Percentiles rank a stretch among this genome's conserved stretches.
phyloP scores from a whole-genome alignment of 1,140 invertebrate species.

The Drosophila varians region DNA sequence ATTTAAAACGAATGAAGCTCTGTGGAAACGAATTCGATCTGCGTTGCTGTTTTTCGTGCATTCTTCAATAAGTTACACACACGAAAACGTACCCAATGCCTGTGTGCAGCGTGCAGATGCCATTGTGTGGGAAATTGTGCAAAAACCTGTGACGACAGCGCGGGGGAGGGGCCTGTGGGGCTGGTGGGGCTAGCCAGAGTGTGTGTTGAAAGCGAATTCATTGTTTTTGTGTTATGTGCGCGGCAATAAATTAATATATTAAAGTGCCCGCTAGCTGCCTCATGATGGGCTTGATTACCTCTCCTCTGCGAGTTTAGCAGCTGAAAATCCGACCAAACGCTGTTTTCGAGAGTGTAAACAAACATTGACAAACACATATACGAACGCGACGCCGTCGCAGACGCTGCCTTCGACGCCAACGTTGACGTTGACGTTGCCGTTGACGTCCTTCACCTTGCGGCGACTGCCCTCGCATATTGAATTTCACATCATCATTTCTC shows the following conservation, averaged over 20 bases:
- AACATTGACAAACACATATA: slow-evolving; percentile 46
- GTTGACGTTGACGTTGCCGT: slow-evolving; percentile 24
- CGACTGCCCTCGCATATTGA: slow-evolving; percentile 53
- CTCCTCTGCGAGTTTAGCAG: slow-evolving; percentile 45
- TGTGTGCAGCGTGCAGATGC: slow-evolving; percentile 22
- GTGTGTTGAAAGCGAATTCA: slow-evolving; percentile 53
- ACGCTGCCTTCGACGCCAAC: slow-evolving; percentile 9
- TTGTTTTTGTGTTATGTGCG: slow-evolving; percentile 39
- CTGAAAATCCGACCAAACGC: slow-evolving; percentile 49
- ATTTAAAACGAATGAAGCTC: not conserved
- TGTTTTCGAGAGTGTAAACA: slow-evolving; percentile 72
- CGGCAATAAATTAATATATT: slow-evolving; percentile 69
- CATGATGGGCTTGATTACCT: slow-evolving; percentile 49
- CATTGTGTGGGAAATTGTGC: slow-evolving; percentile 63
- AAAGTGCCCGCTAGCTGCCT: slow-evolving; percentile 46
- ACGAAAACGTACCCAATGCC: slow-evolving; percentile 1
- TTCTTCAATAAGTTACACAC: slow-evolving; percentile 26
- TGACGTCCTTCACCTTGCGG: slow-evolving; percentile 65
- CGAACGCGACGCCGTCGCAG: slow-evolving; percentile 10
- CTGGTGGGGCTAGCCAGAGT: not conserved
- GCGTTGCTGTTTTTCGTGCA: slow-evolving; percentile 27
- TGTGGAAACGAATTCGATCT: slow-evolving; percentile 2
- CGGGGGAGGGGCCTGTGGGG: not conserved
- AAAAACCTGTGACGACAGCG: slow-evolving; percentile 73
- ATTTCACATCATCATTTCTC: slow-evolving; percentile 51